Base-by-base conservation (phyloP, 2,888 invertebrate genomes). In the Agrotis puta region DNA sequence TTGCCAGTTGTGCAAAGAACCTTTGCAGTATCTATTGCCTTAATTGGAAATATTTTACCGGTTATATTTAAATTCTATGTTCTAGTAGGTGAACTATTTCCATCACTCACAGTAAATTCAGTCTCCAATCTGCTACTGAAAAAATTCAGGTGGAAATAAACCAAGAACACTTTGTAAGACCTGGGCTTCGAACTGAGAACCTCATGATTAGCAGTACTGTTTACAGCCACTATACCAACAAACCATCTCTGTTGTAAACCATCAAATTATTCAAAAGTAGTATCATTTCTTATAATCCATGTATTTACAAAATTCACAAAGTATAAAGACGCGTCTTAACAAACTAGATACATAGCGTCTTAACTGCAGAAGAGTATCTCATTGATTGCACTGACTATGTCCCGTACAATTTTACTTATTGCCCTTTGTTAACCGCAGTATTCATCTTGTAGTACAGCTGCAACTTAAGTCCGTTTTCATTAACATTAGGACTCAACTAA, bases 371-470 rank as follows among this genome's bases (percentile, higher is more conserved):
- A 54, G n/a, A 45, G 45, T 22, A 3, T n/a, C 5, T 24, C 45
- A 39, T 68, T 69, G 39, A 14, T n/a, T 13, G n/a, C 22, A 24
- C 22, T 47, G 33, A 47, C n/a, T 3, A n/a, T 22, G 24, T 68
- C 22, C 33, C 2, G 6, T 47, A 18, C 59, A 58, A 58, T 1
- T 43, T 64, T n/a, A 59, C 11, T 48, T 1, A 68, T 54, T 22
- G 33, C n/a, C 22, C 16, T 68, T 68, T 54, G 22, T 54, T 45
- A 18, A 33, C 18, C 27, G 2, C 18, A n/a, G 27, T 27, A 14
- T 3, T 14, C 9, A 0, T 43, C 20, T 27, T 20, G 51, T 5
- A 13, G 13, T 2, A 3, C 22, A 64, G 16, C 43, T 57, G n/a
- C 18, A 14, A 43, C 2, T n/a, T 16, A 13, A 27, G 67, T 6